phyloP scores from a whole-genome alignment of 2,113 vertebrate genomes.

The Neotragus moschatus region DNA sequence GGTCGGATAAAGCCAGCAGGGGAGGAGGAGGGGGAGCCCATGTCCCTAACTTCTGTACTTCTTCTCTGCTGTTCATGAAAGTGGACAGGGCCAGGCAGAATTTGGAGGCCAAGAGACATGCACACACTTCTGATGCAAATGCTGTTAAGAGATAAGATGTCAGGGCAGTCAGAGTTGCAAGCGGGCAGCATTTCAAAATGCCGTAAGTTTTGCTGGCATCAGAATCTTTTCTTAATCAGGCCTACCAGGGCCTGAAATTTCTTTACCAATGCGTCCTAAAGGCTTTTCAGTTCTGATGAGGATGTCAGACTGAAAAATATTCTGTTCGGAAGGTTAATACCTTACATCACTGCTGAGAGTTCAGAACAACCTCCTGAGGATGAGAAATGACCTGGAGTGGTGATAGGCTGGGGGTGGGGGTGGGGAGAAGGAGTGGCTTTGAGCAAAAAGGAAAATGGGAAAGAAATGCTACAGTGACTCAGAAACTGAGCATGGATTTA shows the following conservation, averaged over 20 bases:
- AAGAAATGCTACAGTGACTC: background rate
- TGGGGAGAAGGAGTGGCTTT: background rate
- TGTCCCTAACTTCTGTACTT: background rate
- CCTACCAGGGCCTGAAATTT: background rate
- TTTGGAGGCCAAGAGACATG: background rate
- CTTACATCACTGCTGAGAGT: background rate
- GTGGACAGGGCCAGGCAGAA: background rate
- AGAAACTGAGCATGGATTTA: background rate
- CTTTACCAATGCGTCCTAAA: background rate
- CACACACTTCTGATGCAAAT: background rate
- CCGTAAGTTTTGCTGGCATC: background rate
- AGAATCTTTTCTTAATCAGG: background rate
- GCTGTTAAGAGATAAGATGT: background rate
- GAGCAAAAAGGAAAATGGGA: background rate
- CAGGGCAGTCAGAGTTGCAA: background rate
- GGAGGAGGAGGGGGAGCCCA: background rate
- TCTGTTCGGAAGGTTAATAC: background rate
- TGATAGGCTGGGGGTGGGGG: background rate
- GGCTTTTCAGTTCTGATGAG: background rate
- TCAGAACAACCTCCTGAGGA: background rate
- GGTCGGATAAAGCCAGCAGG: background rate
- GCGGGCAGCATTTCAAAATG: background rate
- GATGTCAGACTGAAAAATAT: background rate
- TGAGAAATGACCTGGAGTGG: background rate
- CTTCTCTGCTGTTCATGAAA: background rate